Conservation (phyloP, 2,113 vertebrate genomes). For the Cairina moschata region DNA sequence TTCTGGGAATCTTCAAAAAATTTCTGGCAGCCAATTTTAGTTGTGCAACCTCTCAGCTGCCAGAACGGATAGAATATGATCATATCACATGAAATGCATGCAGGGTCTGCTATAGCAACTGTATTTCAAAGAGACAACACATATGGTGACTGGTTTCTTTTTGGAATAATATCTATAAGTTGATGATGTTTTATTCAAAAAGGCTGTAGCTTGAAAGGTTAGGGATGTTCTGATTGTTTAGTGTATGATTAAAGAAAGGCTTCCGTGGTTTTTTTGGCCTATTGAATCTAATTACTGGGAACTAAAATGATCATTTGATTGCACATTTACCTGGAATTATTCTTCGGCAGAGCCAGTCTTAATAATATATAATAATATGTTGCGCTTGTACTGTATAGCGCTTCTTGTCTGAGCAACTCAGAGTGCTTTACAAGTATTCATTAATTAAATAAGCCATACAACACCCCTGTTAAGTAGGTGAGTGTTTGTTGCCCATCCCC, state of each 20-base stretch:
- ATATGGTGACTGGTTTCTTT: conserved; percentile 74
- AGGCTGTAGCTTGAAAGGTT: conserved; percentile 74
- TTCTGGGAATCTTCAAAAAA: conserved; percentile 70
- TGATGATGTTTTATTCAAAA: conserved; percentile 76
- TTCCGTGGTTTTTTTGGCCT: conserved; percentile 58
- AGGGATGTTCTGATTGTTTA: conserved; percentile 73
- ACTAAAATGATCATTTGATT: conserved; percentile 75
- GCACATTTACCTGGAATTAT: conserved; percentile 75
- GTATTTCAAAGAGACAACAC: conserved; percentile 73
- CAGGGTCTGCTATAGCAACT: conserved; percentile 74
- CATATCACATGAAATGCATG: conserved; percentile 74
- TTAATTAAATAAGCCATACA: conserved; percentile 65
- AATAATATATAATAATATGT: conserved; percentile 76
- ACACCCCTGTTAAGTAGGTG: conserved; percentile 66
- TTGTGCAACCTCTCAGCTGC: conserved; percentile 73
- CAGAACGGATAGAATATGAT: conserved; percentile 71
- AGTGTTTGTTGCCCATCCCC: conserved; percentile 58
- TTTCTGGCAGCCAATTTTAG: conserved; percentile 71
- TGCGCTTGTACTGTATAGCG: conserved; percentile 61
- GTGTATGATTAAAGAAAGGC: conserved; percentile 67
- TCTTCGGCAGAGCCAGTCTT: conserved; percentile 73
- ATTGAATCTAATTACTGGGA: conserved; percentile 72
- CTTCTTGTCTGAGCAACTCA: conserved; percentile 72
- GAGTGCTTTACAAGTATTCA: conserved; percentile 53
- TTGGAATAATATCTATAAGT: conserved; percentile 75